These are phyloP conservation scores for Dipodomys spectabilis DNA, from an alignment of 2,113 vertebrate species.

Conservation along the genomic window DNA sequence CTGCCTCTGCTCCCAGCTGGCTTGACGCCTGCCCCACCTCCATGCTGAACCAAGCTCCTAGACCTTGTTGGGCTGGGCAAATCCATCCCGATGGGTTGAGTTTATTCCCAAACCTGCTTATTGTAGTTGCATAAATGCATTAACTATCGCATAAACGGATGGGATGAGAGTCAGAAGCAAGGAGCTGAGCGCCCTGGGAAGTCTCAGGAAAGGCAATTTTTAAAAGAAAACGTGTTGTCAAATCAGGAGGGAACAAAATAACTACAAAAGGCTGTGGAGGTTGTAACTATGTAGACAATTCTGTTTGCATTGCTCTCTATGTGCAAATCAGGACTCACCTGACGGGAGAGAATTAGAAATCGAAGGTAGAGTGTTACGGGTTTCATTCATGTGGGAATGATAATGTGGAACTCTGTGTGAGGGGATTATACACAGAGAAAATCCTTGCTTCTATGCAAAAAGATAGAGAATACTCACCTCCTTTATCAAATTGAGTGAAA, in stretches of 20 bases:
- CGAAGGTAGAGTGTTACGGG: accelerated
- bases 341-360: background rate
- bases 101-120: background rate
- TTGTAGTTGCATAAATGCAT: background rate
- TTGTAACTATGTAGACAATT: background rate
- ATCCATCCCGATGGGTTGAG: too few species aligned
- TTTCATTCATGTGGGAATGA: background rate
- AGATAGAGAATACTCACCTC: background rate
- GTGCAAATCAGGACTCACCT: accelerated
- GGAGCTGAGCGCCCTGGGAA: background rate
- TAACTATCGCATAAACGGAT: background rate
- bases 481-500: background rate
- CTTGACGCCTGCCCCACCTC: too few species aligned
- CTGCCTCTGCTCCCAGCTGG: too few species aligned
- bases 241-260: background rate
- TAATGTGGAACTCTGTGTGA: too few species aligned
- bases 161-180: background rate
- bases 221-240: background rate
- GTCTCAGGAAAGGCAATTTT: background rate
- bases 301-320: accelerated
- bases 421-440: background rate
- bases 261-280: background rate
- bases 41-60: too few species aligned
- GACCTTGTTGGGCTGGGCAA: too few species aligned
- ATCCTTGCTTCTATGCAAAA: background rate